Evolutionary conservation across 2,797 vertebrate genomes (phyloP).

Genomic region (Poeciliopsis presidionis): DNA sequence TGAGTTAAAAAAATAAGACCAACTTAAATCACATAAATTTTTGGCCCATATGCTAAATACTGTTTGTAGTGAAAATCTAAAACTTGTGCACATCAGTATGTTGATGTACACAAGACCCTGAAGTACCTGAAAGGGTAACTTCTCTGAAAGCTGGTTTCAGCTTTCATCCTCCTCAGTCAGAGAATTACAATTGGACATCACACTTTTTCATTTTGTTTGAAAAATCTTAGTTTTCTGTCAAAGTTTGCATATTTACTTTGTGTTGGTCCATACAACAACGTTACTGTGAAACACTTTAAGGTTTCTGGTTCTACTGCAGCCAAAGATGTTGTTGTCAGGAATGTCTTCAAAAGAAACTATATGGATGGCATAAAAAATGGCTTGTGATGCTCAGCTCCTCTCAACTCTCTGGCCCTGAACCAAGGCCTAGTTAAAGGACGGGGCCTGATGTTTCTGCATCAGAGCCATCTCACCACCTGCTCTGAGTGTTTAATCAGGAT

Average conservation of each 20-base stretch:
- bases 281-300: too few species aligned
- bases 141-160: too few species aligned
- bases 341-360: neutral
- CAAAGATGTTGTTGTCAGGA: neutral
- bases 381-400: neutral
- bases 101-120: neutral
- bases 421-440: conserved; percentile 4
- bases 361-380: neutral
- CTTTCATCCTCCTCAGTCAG: too few species aligned
- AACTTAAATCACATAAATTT: neutral
- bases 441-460: conserved; percentile 18
- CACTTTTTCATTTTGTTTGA: neutral
- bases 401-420: conserved; percentile 7
- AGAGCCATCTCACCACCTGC: neutral
- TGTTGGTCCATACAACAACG: neutral
- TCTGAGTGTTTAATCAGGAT: conserved; percentile 8
- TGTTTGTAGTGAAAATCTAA: neutral
- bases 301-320: too few species aligned
- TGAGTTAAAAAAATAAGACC: neutral
- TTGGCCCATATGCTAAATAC: neutral
- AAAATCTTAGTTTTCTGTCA: neutral
- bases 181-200: neutral
- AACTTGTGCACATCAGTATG: neutral
- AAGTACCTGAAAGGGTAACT: too few species aligned
- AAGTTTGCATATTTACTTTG: neutral